These are phyloP conservation scores for Temnothorax unifasciatus DNA, from an alignment of 2,888 invertebrate genomes.

Conservation along the genomic window DNA sequence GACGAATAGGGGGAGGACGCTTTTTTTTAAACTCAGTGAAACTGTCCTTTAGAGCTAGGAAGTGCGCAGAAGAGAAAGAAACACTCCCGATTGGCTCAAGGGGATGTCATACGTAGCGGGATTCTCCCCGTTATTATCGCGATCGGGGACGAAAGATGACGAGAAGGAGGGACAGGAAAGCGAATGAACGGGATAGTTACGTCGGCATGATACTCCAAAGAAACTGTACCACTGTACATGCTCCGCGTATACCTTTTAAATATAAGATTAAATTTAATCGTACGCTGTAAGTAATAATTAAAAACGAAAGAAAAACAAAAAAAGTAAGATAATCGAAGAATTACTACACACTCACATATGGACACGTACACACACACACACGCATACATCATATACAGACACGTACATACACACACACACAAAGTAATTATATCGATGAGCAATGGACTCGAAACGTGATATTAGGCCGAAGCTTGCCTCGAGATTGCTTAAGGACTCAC, in stretches of 20 bases:
- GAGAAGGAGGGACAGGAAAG: constrained; percentile 17
- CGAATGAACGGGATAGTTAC: constrained; percentile 47
- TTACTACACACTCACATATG: constrained; percentile 56
- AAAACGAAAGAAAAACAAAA: constrained; percentile 71
- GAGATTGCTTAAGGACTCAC: constrained; percentile 86
- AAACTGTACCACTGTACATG: constrained; percentile 82
- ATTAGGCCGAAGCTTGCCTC: constrained; percentile 87
- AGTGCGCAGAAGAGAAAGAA: constrained; percentile 19
- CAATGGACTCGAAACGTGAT: constrained; percentile 86
- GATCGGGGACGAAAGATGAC: constrained; percentile 25
- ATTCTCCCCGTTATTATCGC: constrained; percentile 34
- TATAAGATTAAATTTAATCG: constrained; percentile 81
- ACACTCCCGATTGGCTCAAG: constrained; percentile 58
- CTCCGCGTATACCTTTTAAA: constrained; percentile 81
- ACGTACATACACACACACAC: constrained; percentile 49
- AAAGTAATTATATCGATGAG: constrained; percentile 83
- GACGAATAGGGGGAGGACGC: constrained; percentile 3
- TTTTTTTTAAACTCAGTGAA: constrained; percentile 53
- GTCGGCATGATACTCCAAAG: constrained; percentile 83
- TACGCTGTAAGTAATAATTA: constrained; percentile 83
- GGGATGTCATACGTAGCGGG: constrained; percentile 22
- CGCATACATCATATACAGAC: constrained; percentile 49
- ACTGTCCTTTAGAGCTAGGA: constrained; percentile 45
- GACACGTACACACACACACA: constrained; percentile 55
- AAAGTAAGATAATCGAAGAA: constrained; percentile 70